Conservation (phyloP, 30 jellyfish, hydroid and myxozoan species). For the Aurelia sp. region DNA sequence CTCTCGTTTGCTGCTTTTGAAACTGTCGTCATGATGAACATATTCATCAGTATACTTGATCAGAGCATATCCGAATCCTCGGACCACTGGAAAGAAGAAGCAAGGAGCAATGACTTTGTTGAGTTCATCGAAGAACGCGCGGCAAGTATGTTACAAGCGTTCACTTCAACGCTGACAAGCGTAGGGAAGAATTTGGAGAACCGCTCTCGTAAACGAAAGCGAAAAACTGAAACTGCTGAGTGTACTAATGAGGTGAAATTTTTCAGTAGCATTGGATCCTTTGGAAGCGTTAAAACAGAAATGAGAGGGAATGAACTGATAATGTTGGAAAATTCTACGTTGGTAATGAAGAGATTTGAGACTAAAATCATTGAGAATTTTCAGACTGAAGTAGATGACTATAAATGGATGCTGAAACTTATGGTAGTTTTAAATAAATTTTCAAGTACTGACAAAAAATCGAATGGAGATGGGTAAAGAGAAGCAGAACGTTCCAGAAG, state of each 20-base stretch:
- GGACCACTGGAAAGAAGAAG: slow-evolving; percentile 35
- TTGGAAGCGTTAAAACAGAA: background rate
- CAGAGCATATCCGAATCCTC: slow-evolving; percentile 39
- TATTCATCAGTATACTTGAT: slow-evolving; percentile 53
- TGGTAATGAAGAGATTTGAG: background rate
- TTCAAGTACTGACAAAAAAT: background rate
- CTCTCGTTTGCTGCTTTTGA: slow-evolving; percentile 40
- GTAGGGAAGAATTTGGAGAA: background rate
- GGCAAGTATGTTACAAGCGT: slow-evolving; percentile 2
- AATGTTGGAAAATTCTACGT: background rate
- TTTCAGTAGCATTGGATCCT: background rate
- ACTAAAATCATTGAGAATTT: background rate
- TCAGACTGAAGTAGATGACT: background rate
- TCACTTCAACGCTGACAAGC: background rate
- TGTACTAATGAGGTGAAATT: background rate
- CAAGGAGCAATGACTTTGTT: slow-evolving; percentile 22
- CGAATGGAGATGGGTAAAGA: background rate
- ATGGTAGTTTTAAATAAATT: background rate
- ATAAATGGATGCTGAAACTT: background rate
- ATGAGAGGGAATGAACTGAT: background rate
- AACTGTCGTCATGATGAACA: slow-evolving; percentile 30
- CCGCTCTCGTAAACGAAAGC: background rate
- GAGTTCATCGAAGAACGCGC: slow-evolving; percentile 35
- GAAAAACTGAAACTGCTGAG: background rate
- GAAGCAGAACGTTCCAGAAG: no score